Percentiles rank a stretch among this genome's conserved stretches.
Evolutionary conservation across 2,888 invertebrate species (phyloP).

Genomic region (Hipparchia sbordonii): DNA sequence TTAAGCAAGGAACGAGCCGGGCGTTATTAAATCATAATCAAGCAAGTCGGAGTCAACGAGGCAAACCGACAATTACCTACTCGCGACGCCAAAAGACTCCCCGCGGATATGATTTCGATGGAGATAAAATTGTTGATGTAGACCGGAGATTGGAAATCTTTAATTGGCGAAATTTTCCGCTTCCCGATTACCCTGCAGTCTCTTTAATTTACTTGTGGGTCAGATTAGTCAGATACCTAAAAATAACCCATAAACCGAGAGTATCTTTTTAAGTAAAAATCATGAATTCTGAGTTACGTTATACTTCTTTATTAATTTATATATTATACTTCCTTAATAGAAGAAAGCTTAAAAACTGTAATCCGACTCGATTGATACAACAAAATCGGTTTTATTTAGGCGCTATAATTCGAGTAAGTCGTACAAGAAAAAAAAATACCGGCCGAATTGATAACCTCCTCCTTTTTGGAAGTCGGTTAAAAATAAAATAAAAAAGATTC

Average conservation of each 20-base stretch:
- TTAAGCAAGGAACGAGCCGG: constrained; percentile 1
- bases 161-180: constrained; percentile 26
- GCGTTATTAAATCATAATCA: constrained; percentile 33
- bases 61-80: constrained; percentile 39
- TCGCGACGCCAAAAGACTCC: constrained; percentile 29
- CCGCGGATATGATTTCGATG: constrained; percentile 39
- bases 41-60: constrained; percentile 25
- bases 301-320: no score
- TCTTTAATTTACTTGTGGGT: neutral
- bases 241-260: neutral
- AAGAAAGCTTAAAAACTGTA: no score
- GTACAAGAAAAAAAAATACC: no score
- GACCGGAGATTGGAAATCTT: constrained; percentile 28
- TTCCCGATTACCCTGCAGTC: constrained; percentile 2
- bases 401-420: no score
- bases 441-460: no score
- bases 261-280: no score
- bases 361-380: no score
- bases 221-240: neutral
- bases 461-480: no score
- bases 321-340: no score
- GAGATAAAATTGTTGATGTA: constrained; percentile 37
- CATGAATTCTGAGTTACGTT: no score
- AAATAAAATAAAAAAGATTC: no score
- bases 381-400: no score